phyloP scores from a whole-genome alignment of 2,888 invertebrate species.

The Dinocampus coccinellae region DNA sequence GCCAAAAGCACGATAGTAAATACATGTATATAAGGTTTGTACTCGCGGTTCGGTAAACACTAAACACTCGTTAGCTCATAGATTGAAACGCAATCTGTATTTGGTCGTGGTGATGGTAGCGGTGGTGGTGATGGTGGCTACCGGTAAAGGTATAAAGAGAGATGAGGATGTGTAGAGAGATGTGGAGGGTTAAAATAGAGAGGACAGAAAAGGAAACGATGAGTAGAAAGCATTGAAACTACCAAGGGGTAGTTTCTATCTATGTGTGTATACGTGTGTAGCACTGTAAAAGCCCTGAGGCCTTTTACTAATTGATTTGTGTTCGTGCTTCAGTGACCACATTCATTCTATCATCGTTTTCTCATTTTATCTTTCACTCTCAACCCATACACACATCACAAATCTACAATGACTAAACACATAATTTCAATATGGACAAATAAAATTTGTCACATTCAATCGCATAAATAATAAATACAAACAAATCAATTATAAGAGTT shows the following conservation, averaged over 20 bases:
- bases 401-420: too few relatives aligned
- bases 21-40: slow-evolving; percentile 51
- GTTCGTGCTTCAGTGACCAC: slow-evolving; percentile 56
- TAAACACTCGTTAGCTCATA: slow-evolving; percentile 68
- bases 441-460: background rate
- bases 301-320: slow-evolving; percentile 64
- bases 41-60: slow-evolving; percentile 68
- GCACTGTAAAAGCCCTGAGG: slow-evolving; percentile 51
- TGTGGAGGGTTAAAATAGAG: slow-evolving; percentile 34
- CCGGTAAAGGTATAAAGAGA: slow-evolving; percentile 35
- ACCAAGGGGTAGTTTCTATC: slow-evolving; percentile 59
- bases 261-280: too few relatives aligned
- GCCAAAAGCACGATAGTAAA: slow-evolving; percentile 40
- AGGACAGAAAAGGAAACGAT: slow-evolving; percentile 44
- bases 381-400: background rate
- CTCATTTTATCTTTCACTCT: background rate
- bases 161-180: too few relatives aligned
- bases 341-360: slow-evolving; percentile 27
- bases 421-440: too few relatives aligned
- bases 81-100: slow-evolving; percentile 68
- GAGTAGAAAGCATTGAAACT: slow-evolving; percentile 43
- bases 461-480: background rate
- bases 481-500: background rate
- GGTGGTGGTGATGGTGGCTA: slow-evolving; percentile 27
- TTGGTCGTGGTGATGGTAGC: slow-evolving; percentile 51